Evolutionary conservation across 2,797 vertebrate genomes (phyloP), one percentile per base, ranked within the genome.

Genomic region (Mus caroli): DNA sequence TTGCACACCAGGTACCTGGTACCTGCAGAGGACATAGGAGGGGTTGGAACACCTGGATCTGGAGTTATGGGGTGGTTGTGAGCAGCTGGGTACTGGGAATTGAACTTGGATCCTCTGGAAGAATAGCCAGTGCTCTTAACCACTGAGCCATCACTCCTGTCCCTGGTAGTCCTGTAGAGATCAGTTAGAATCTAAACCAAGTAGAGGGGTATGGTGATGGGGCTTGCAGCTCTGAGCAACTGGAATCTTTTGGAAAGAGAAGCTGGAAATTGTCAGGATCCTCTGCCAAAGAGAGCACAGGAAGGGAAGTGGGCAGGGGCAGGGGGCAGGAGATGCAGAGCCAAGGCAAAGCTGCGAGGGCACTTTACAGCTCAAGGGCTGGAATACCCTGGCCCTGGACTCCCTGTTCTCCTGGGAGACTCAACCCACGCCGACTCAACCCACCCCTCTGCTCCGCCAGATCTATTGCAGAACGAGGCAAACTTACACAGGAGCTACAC

Each of bases 161-260:
- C 17, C 11, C 20, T 43, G 10, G 26, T 26, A 9, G 22, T 73
- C 82, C 73, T 87, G 13, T 52, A 62, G 40, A 6, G 46, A 40
- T 13, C 31, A 34, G 14, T 40, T 28, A 31, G 34, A 50, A 31
- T 43, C 50, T 62, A 69, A 52, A 26, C 22, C 58, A 31, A 8
- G 50, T 12, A 40, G 20, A 13, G 0, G 1, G 12, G 12, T 0
- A 0, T 1, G 77, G 8, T 4, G n/a, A 9, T 58, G 26, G 43
- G 37, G 24, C 37, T 50, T 62, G 0, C 13, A 28, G 56, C 40
- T 67, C 58, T 78, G 34, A 40, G 50, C 13, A 52, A 26, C 46
- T 64, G 22, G 67, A 46, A 76, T 28, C 15, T 60, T 34, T 69
- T 75, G 86, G 71, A 40, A 88, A 54, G n/a, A 75, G 10, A 31